These are phyloP conservation scores for Dascyllus trimaculatus DNA, from an alignment of 2,113 vertebrate species.

Conservation along the genomic window DNA sequence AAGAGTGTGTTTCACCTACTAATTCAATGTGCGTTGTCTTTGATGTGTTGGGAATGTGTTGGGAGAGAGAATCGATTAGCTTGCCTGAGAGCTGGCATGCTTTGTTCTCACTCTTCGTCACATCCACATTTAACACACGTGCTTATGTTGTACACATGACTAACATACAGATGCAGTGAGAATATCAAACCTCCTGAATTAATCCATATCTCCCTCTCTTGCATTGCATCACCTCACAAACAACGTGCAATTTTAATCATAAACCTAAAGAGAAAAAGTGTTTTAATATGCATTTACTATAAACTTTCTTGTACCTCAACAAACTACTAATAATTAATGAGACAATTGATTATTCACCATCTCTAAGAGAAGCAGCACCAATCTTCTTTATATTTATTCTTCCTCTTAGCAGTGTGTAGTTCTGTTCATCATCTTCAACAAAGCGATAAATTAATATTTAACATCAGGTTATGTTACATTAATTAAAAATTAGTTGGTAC, in stretches of 20 bases:
- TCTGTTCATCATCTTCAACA: conserved; percentile 22
- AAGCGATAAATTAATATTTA: conserved; percentile 22
- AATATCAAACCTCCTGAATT: not conserved
- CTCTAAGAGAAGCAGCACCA: conserved; percentile 16
- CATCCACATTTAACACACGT: not conserved
- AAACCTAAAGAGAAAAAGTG: not conserved
- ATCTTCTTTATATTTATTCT: not conserved
- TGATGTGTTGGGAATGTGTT: conserved; percentile 58
- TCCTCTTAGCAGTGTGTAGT: not conserved
- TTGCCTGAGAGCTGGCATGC: conserved; percentile 34
- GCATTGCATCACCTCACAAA: not conserved
- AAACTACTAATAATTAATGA: conserved; percentile 5
- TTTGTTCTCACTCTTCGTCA: conserved; percentile 2
- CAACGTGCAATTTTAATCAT: not conserved
- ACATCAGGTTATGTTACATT: conserved; percentile 8
- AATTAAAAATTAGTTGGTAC: conserved; percentile 37
- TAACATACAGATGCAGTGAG: not conserved
- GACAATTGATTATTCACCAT: conserved; percentile 4
- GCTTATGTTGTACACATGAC: not conserved
- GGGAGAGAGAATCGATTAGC: conserved; percentile 58
- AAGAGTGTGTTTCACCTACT: conserved; percentile 59
- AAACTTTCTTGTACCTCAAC: conserved; percentile 15
- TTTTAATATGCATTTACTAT: conserved; percentile 6
- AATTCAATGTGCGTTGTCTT: conserved; percentile 62
- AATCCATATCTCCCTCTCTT: not conserved